Evolutionary conservation across 2,113 vertebrate species (phyloP), one percentile per base, ranked within the genome.

Genomic region (Piprites chloris): DNA sequence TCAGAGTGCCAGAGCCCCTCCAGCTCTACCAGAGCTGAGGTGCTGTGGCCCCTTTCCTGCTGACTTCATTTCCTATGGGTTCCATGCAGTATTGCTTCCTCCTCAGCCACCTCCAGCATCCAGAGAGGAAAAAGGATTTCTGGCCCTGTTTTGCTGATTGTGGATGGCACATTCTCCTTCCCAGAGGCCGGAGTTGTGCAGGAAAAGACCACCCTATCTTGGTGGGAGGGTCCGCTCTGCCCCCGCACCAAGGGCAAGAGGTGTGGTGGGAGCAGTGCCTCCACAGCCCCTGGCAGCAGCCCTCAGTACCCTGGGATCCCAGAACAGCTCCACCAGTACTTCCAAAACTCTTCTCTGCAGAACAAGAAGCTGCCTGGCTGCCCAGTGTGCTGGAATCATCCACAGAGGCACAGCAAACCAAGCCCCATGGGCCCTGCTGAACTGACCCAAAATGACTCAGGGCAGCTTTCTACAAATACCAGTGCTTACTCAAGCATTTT

Each of bases 11-110:
- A 76, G 80, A 76, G 76, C 68, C 75, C 47, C 74, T 68, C 22
- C 33, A 30, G 59, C 77, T 14, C 3, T 46, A 53, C 56, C 9
- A 12, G 39, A 81, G 85, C 6, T 2, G 49, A 33, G 2, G 37
- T 17, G 63, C 37, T 69, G 63, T 19, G 14, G 88, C 42, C 80
- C 82, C 78, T 78, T 96, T 96, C 93, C 94, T 91, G 95, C 92
- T 96, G 95, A 91, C 83, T 95, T 35, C 42, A 77, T 65, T 94
- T 93, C 96, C 90, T 93, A 83, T 42, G 52, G 72, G 67, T 49
- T 87, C 56, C 59, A 30, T 2, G 28, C 2, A 5, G 37, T 30
- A 69, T 46, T 46, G 83, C 87, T 97, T 97, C 95, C 90, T 90
- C 75, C 53, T 65, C 69, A 76, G 89, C 76, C 89, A 85, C 93